Conservation (phyloP, 2,888 invertebrate species). For the Drosophila atripex region DNA sequence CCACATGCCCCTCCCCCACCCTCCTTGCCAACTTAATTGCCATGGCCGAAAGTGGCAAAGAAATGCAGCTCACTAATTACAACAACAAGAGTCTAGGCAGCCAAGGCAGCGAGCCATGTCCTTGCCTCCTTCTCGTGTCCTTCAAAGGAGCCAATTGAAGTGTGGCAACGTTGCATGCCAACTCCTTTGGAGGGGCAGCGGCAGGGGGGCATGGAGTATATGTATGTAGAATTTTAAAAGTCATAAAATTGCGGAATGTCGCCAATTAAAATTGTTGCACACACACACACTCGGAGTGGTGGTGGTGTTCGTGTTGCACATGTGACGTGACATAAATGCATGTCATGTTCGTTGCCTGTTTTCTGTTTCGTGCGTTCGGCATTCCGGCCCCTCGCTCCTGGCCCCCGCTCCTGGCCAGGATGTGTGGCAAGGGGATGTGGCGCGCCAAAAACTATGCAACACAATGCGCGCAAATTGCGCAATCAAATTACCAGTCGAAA, state of each 20-base stretch:
- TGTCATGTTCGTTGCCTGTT: conserved; percentile 80
- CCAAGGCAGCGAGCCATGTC: conserved; percentile 49
- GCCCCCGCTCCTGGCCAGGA: too few relatives aligned
- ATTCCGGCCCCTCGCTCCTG: too few relatives aligned
- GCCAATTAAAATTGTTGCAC: conserved; percentile 82
- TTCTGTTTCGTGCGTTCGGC: conserved; percentile 50
- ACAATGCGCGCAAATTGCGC: conserved; percentile 81
- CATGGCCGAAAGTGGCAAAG: conserved; percentile 76
- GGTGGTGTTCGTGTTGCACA: conserved; percentile 65
- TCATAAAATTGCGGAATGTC: conserved; percentile 82
- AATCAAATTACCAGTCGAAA: conserved; percentile 71
- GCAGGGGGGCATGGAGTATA: conserved; percentile 73
- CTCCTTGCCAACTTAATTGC: conserved; percentile 59
- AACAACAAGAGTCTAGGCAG: conserved; percentile 56
- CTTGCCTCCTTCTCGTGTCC: conserved; percentile 51
- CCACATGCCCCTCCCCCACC: too few relatives aligned
- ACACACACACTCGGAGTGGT: conserved; percentile 21
- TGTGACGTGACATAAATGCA: conserved; percentile 82
- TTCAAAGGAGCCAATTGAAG: conserved; percentile 75
- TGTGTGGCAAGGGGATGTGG: conserved; percentile 24
- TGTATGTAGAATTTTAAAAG: conserved; percentile 81
- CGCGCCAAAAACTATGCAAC: conserved; percentile 81
- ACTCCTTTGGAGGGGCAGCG: conserved; percentile 34
- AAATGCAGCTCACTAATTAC: conserved; percentile 76
- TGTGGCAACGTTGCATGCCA: conserved; percentile 72